These are phyloP conservation scores for Oryzias celebensis DNA, from an alignment of 2,113 vertebrate genomes.

Conservation along the genomic window DNA sequence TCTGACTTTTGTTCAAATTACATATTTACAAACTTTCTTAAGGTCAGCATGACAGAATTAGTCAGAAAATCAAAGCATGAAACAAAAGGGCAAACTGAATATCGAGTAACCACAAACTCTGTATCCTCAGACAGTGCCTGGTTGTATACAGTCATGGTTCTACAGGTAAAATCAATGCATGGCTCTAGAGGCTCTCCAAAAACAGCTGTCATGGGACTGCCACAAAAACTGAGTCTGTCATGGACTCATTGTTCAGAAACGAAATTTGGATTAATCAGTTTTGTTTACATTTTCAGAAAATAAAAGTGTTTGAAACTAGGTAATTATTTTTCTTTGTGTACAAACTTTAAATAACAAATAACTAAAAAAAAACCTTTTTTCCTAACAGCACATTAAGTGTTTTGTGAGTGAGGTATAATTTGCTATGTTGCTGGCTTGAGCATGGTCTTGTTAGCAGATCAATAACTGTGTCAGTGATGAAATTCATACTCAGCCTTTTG, in stretches of 20 bases:
- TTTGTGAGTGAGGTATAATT: too few species aligned
- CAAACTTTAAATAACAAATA: too few species aligned
- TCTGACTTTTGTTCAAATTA: neutral
- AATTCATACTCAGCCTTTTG: neutral
- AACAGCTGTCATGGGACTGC: neutral
- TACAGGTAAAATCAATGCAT: neutral
- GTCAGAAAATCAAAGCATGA: neutral
- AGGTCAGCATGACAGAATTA: neutral
- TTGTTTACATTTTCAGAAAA: too few species aligned
- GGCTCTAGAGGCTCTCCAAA: neutral
- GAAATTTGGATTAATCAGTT: too few species aligned
- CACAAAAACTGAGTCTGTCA: too few species aligned
- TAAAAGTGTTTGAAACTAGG: too few species aligned
- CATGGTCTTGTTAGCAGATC: slow-evolving; percentile 17
- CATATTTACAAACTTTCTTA: neutral
- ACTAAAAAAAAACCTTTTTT: too few species aligned
- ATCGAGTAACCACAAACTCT: neutral
- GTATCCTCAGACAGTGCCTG: too few species aligned
- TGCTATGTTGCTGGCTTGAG: neutral
- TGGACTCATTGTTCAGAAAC: too few species aligned
- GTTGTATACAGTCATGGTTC: neutral
- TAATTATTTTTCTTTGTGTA: too few species aligned
- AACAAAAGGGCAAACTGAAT: neutral
- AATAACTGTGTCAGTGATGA: slow-evolving; percentile 9
- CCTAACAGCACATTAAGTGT: too few species aligned